phyloP scores from a whole-genome alignment of 2,113 vertebrate genomes.

The Onychorhynchus coronatus region DNA sequence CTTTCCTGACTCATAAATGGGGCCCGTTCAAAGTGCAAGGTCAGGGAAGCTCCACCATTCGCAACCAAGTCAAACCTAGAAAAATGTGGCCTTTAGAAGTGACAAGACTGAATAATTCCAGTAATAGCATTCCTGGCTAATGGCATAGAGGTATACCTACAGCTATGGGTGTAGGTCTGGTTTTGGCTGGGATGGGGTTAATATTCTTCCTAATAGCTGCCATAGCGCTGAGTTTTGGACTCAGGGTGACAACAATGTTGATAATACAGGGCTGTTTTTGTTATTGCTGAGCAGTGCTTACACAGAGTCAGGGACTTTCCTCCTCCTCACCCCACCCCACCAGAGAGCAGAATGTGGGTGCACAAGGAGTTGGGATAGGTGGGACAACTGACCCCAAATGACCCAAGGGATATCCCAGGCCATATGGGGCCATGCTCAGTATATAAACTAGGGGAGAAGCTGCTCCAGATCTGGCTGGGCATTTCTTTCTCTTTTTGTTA shows the following conservation, averaged over 20 bases:
- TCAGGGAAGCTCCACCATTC: constrained; percentile 92
- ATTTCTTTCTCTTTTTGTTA: neutral
- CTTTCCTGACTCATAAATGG: constrained; percentile 97
- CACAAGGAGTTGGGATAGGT: neutral
- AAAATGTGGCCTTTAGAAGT: neutral
- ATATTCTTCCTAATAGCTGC: neutral
- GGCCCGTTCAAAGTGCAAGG: constrained; percentile 93
- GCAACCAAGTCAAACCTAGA: constrained; percentile 96
- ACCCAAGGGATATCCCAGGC: neutral
- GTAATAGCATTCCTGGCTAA: neutral
- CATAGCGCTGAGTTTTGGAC: neutral
- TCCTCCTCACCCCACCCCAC: neutral
- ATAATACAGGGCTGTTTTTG: neutral
- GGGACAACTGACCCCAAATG: neutral
- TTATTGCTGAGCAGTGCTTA: neutral
- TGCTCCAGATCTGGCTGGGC: neutral
- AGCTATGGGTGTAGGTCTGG: neutral
- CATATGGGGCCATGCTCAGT: too few relatives aligned
- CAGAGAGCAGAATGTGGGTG: neutral
- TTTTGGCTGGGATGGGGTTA: neutral
- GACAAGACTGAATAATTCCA: constrained; percentile 2
- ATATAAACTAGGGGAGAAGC: neutral
- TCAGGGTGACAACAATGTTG: neutral
- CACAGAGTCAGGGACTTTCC: neutral
- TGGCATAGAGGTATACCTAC: neutral